A percentile compares a stretch with the other conserved stretches of the same genome.
These are phyloP conservation scores for Ephydatia muelleri DNA, from an alignment of 37 sponge, comb jelly and placozoan species.

Conservation along the genomic window DNA sequence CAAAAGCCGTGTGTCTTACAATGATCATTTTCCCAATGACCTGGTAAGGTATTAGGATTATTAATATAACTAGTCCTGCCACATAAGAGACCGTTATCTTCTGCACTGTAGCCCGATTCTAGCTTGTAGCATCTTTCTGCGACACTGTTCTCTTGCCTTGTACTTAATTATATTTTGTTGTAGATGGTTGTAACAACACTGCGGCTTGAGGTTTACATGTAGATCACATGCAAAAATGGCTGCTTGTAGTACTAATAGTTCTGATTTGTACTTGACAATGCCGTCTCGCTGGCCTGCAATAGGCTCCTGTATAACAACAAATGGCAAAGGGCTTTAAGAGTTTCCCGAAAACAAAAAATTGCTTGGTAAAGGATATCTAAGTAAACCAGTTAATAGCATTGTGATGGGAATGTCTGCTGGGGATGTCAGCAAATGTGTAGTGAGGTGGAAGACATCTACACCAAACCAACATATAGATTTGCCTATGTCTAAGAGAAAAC, in stretches of 20 bases:
- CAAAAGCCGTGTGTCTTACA: too few species aligned
- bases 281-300: neutral
- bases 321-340: neutral
- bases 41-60: too few species aligned
- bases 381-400: neutral
- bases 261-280: neutral
- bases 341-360: neutral
- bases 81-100: neutral
- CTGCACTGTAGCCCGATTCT: neutral
- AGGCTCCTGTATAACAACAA: neutral
- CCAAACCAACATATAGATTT: neutral
- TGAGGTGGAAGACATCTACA: neutral
- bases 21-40: too few species aligned
- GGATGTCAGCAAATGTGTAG: neutral
- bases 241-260: too few species aligned
- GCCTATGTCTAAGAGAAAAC: neutral
- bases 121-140: neutral
- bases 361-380: neutral
- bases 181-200: neutral
- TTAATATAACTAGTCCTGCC: neutral
- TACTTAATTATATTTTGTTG: neutral
- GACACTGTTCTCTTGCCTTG: neutral
- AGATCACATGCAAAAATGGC: neutral
- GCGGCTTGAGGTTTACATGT: constrained; percentile 1
- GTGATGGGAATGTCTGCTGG: neutral